Conservation (phyloP, 2,113 vertebrate species). For the Plectropomus leopardus region DNA sequence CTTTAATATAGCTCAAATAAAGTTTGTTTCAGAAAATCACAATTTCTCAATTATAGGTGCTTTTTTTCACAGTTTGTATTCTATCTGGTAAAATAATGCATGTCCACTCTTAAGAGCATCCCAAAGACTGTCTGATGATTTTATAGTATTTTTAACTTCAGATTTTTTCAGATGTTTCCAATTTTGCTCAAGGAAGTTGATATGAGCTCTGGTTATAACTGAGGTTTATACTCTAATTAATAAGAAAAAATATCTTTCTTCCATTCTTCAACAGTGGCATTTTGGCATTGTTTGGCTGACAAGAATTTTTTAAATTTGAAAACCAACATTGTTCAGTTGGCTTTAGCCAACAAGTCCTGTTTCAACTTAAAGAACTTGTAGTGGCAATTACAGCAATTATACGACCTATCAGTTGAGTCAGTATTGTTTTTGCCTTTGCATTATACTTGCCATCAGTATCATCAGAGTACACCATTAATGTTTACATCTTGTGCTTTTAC, state of each 20-base stretch:
- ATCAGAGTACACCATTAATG: no score
- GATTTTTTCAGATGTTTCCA: slow-evolving; percentile 4
- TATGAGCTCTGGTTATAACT: background rate
- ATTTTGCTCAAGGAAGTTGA: background rate
- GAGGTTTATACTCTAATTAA: background rate
- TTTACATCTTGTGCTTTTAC: no score
- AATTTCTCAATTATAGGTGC: background rate
- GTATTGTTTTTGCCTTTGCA: background rate
- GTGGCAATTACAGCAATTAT: background rate
- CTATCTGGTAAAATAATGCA: background rate
- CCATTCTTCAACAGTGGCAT: background rate
- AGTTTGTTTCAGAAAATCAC: background rate
- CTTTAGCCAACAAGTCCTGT: background rate
- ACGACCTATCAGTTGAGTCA: background rate
- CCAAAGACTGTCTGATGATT: background rate
- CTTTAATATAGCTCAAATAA: background rate
- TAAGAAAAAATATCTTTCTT: background rate
- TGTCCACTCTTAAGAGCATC: background rate
- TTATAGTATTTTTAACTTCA: background rate
- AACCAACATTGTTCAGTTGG: background rate
- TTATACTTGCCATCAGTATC: no score
- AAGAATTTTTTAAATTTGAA: background rate
- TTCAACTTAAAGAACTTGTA: background rate
- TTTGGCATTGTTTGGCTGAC: background rate
- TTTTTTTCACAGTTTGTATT: background rate